Percentiles rank a stretch among this genome's conserved stretches.
Conservation (phyloP, 1,140 invertebrate species). For the Wiebesia pumilae region DNA sequence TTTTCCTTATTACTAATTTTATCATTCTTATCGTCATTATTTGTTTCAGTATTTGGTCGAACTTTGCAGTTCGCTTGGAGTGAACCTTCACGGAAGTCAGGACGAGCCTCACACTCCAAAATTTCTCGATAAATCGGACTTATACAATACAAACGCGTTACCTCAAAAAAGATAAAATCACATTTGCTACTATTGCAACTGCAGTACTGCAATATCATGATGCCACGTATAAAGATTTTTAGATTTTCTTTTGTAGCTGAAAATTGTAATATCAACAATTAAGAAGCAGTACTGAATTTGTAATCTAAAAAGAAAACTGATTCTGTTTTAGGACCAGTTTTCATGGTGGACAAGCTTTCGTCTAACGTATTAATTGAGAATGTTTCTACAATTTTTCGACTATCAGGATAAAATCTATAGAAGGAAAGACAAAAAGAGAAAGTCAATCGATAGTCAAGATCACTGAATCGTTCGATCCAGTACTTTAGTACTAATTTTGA, state of each 20-base stretch:
- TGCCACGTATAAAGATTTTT: conserved; percentile 15
- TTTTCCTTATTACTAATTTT: conserved; percentile 45
- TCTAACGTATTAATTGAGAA: not conserved
- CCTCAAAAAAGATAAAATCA: not conserved
- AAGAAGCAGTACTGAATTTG: not conserved
- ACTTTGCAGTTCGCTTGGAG: conserved; percentile 16
- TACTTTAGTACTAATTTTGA: not conserved
- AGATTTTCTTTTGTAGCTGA: not conserved
- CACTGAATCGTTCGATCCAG: not conserved
- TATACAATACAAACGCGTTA: not conserved
- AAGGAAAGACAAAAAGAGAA: not conserved
- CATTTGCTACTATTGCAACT: not conserved
- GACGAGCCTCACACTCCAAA: conserved; percentile 26
- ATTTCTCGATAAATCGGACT: not conserved
- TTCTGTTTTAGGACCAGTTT: not conserved
- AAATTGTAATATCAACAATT: conserved; percentile 43
- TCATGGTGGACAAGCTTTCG: not conserved
- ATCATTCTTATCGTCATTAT: conserved; percentile 8
- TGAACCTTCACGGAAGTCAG: conserved; percentile 48
- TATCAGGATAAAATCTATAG: not conserved
- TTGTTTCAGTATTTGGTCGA: conserved; percentile 19
- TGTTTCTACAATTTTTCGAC: not conserved
- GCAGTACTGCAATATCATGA: not conserved
- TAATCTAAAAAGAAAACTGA: not conserved
- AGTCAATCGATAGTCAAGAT: not conserved